Evolutionary conservation across 2,888 invertebrate genomes (phyloP).

Genomic region (Hirtodrosophila alboralis): DNA sequence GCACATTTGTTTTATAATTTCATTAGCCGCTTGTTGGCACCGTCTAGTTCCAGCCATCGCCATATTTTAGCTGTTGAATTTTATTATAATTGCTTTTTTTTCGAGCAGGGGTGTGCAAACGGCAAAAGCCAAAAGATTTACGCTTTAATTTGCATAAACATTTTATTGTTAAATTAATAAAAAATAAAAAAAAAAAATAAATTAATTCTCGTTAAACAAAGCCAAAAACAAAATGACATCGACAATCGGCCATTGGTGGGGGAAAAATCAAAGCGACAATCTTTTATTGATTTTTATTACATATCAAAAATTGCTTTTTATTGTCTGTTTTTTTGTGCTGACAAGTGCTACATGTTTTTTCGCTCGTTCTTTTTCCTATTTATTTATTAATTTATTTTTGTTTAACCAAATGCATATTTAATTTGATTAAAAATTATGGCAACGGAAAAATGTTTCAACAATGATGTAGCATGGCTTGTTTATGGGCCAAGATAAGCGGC

Average conservation of each 20-base stretch:
- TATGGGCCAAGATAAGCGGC: slow-evolving; percentile 31
- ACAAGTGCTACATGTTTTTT: slow-evolving; percentile 79
- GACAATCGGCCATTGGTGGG: background rate
- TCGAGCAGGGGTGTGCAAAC: slow-evolving; percentile 55
- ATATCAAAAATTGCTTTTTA: slow-evolving; percentile 65
- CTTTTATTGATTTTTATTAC: slow-evolving; percentile 74
- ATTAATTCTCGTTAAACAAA: slow-evolving; percentile 50
- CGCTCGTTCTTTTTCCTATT: slow-evolving; percentile 62
- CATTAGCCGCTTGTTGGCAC: slow-evolving; percentile 67
- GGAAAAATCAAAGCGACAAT: slow-evolving; percentile 47
- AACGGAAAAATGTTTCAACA: slow-evolving; percentile 36
- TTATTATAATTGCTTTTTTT: slow-evolving; percentile 73
- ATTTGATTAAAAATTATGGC: slow-evolving; percentile 78
- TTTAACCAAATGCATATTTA: slow-evolving; percentile 57
- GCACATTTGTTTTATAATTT: slow-evolving; percentile 79
- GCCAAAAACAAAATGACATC: slow-evolving; percentile 24
- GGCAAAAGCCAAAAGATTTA: slow-evolving; percentile 57
- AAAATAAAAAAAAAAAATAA: slow-evolving; percentile 22
- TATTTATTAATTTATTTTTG: slow-evolving; percentile 2
- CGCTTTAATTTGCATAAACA: slow-evolving; percentile 72
- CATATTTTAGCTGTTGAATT: slow-evolving; percentile 57
- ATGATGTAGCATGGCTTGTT: slow-evolving; percentile 20
- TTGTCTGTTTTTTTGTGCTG: slow-evolving; percentile 72
- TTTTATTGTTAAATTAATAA: slow-evolving; percentile 79
- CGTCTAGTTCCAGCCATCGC: slow-evolving; percentile 12